Evolutionary conservation across 2,888 invertebrate species (phyloP), one percentile per base, ranked within the genome.

Genomic region (Resseliella maxima): DNA sequence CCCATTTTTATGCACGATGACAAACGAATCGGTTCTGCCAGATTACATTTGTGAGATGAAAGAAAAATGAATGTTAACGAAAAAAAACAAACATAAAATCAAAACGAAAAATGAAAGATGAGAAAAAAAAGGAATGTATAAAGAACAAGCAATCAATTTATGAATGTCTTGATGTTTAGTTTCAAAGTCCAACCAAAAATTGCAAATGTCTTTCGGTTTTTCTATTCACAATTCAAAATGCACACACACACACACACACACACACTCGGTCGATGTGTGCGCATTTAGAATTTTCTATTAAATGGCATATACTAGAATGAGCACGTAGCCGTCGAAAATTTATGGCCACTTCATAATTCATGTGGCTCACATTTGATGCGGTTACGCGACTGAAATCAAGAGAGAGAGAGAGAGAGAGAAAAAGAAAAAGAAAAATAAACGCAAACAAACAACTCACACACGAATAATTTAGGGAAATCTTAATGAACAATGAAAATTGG

Each of bases 401-500:
- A 59, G 24, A n/a, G 24, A 59, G 12, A 41, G 41, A 41, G 41
- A 41, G 41, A 41, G 41, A 8, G 41, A 8, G 41, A 5, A 41
- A 5, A 12, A 12, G 41, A 12, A 41, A 8, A 8, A 12, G 41
- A 12, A 18, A 18, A 50, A 21, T 18, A n/a, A n/a, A n/a, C n/a
- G n/a, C n/a, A n/a, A n/a, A n/a, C n/a, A n/a, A n/a, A n/a, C n/a
- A n/a, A n/a, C n/a, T n/a, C n/a, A n/a, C n/a, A n/a, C n/a, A n/a
- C n/a, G n/a, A n/a, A n/a, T n/a, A 59, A 59, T 59, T 6, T n/a
- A 59, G 15, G 31, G 31, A 72, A 72, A 72, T 72, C 72, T 72
- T 72, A 72, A 72, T 72, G 72, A 72, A 72, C 72, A 72, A 31
- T 72, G 72, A 72, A 72, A 72, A 72, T 72, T 72, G 72, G 72